Evolutionary conservation across 2,797 vertebrate genomes (phyloP).

Genomic region (Chelonia mydas): DNA sequence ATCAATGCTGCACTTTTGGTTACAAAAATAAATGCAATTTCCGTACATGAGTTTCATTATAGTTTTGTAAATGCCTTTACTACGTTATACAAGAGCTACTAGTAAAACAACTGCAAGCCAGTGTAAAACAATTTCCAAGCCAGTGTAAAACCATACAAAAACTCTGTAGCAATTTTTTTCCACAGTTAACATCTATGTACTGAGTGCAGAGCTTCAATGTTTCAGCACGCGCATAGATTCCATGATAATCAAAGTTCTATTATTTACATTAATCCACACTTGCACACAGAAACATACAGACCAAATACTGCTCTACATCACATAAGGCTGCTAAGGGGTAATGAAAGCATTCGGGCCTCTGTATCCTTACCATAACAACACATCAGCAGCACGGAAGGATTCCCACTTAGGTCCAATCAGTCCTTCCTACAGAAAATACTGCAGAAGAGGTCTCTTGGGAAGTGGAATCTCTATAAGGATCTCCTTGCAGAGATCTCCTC

Average conservation of each 20-base stretch:
- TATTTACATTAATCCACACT: constrained; percentile 69
- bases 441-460: not conserved
- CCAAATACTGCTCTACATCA: not conserved
- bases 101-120: not conserved
- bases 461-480: constrained; percentile 13
- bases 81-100: constrained; percentile 28
- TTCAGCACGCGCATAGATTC: constrained; percentile 59
- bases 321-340: not conserved
- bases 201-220: constrained; percentile 6
- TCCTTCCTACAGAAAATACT: constrained; percentile 38
- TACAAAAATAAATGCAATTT: constrained; percentile 18
- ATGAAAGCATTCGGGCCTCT: not conserved
- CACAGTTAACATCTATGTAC: constrained; percentile 36
- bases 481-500: constrained; percentile 24
- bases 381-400: constrained; percentile 36
- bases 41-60: not conserved
- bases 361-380: constrained; percentile 51
- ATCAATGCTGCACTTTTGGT: not conserved
- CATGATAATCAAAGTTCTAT: constrained; percentile 67
- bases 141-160: constrained; percentile 4
- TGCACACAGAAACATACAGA: constrained; percentile 60
- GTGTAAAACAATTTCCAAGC: constrained; percentile 1
- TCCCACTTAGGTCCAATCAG: not conserved
- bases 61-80: not conserved
- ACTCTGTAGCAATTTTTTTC: not conserved